phyloP scores from a whole-genome alignment of 2,113 vertebrate species.

The Castor canadensis region DNA sequence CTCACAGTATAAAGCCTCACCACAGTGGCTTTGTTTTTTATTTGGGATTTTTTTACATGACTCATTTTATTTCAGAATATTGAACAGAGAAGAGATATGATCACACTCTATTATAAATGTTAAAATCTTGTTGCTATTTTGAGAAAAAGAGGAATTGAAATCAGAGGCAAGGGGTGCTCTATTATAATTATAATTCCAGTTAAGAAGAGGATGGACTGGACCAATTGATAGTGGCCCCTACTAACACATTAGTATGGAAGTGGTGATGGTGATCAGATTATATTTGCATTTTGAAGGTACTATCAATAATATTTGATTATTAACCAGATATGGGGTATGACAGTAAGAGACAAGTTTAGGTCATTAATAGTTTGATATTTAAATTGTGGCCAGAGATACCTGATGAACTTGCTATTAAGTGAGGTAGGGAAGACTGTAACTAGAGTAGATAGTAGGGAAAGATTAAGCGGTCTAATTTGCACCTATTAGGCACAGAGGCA shows the following conservation, averaged over 20 bases:
- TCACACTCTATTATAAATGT: neutral
- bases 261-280: neutral
- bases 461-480: neutral
- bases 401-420: neutral
- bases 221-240: neutral
- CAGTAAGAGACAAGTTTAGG: neutral
- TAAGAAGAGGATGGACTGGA: neutral
- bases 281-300: neutral
- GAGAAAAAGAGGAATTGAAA: neutral
- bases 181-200: neutral
- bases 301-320: neutral
- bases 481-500: neutral
- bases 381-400: neutral
- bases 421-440: neutral
- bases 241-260: neutral
- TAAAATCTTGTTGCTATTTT: neutral
- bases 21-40: neutral
- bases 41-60: too few relatives aligned
- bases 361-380: neutral
- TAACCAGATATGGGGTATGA: neutral
- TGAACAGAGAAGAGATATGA: neutral
- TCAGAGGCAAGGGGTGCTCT: neutral
- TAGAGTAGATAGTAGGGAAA: neutral
- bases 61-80: too few relatives aligned
- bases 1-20: too few relatives aligned